Conservation (phyloP, 2,888 invertebrate species). For the Pegoplata infirma region DNA sequence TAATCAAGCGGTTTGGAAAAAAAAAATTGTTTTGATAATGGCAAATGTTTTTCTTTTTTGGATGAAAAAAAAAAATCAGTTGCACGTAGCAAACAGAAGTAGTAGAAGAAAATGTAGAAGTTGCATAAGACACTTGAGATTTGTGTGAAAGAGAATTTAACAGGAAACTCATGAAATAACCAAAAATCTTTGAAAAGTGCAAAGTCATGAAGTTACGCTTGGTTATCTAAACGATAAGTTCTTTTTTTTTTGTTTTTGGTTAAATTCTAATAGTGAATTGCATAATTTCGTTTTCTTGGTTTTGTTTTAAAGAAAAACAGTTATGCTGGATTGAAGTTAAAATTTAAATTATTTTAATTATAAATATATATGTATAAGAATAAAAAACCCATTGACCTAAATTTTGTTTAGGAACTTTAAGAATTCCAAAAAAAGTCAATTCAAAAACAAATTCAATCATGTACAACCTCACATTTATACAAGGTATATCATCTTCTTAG, state of each 20-base stretch:
- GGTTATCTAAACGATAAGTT: neutral
- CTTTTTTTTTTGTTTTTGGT: too few species aligned
- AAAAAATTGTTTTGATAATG: constrained; percentile 31
- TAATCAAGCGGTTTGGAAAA: constrained; percentile 48
- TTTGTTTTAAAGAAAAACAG: too few species aligned
- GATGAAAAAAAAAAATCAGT: constrained; percentile 13
- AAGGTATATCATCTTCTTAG: too few species aligned
- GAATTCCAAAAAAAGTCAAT: too few species aligned
- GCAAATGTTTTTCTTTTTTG: constrained; percentile 24
- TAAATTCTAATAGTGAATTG: constrained; percentile 29
- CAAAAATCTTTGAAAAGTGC: constrained; percentile 15
- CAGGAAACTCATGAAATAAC: neutral
- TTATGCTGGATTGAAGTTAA: neutral
- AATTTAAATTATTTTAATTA: neutral
- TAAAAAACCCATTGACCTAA: neutral
- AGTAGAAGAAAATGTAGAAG: too few species aligned
- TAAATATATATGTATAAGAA: neutral
- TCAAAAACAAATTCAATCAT: too few species aligned
- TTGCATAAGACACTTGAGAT: constrained; percentile 57
- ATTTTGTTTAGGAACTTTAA: neutral
- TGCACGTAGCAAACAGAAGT: constrained; percentile 15
- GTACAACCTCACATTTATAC: too few species aligned
- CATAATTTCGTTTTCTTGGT: constrained; percentile 10
- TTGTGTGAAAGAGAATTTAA: constrained; percentile 13
- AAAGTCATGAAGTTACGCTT: constrained; percentile 46